Base-by-base conservation (phyloP, 1,140 invertebrate species). In the Papilio dardanus region DNA sequence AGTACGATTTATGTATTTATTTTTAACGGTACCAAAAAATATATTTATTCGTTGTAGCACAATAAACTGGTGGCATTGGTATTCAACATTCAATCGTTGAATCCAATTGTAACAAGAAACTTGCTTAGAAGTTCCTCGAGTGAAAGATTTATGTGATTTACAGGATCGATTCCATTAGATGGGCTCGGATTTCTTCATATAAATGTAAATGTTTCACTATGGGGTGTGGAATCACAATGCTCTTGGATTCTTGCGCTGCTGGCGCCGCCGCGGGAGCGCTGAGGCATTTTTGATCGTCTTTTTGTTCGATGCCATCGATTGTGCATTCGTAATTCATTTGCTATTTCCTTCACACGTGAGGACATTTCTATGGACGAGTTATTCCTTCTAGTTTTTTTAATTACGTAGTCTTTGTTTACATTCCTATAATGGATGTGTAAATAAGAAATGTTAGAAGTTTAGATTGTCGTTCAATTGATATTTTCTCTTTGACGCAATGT, bases 161-260 rank as follows among this genome's bases (percentile, higher is more conserved):
- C 35, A 46, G 50, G 37, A 71, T 21, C 24, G 68, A 40, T 46
- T 30, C 73, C 66, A 77, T 77, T 69, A 40, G 31, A 30, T 21
- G 31, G 40, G 19, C 73, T 65, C 65, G 66, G 76, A 83, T 81
- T 86, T 84, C 88, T 89, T 88, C 88, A 89, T 89, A 89, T 89
- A 89, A 89, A 89, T 89, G 88, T 89, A 86, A 89, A 89, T 89
- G 80, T 69, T 68, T 62, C 74, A 74, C 66, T 83, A 77, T 79
- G 77, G 83, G 84, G 86, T 81, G 79, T 77, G 79, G 80, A 84
- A 84, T 83, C 83, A 88, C 83, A 88, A 88, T 88, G 74, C 77
- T 71, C 76, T 85, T 85, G 87, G 87, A 90, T 90, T 88, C 76
- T n/a, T n/a, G n/a, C n/a, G n/a, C n/a, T n/a, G n/a, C n/a, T n/a